These are phyloP conservation scores for Peromyscus melanophrys DNA, from an alignment of 2,797 vertebrate species.

Conservation along the genomic window DNA sequence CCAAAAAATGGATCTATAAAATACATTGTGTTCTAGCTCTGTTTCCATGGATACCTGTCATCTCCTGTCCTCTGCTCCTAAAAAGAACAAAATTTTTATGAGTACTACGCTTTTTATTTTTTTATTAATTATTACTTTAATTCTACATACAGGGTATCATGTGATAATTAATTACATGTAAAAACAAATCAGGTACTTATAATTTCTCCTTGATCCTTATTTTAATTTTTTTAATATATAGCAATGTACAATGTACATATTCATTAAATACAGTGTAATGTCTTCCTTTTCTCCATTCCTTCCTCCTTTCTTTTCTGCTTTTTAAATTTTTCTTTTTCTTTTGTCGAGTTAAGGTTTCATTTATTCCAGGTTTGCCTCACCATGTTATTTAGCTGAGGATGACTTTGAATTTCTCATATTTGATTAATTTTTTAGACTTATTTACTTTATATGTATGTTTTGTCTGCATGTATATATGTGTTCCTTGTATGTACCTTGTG, in stretches of 20 bases:
- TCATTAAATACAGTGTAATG: not conserved
- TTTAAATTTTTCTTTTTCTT: not conserved
- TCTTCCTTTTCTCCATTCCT: not conserved
- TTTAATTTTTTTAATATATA: not conserved
- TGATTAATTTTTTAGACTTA: not conserved
- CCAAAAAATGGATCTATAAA: not conserved
- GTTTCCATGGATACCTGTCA: slow-evolving; percentile 12
- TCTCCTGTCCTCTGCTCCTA: not conserved
- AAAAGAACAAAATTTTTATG: slow-evolving; percentile 6
- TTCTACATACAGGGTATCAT: not conserved
- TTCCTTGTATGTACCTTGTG: not conserved
- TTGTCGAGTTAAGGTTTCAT: not conserved
- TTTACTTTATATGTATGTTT: not conserved
- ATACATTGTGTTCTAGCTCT: not conserved
- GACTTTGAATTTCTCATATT: not conserved
- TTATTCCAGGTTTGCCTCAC: not conserved
- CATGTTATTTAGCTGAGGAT: not conserved
- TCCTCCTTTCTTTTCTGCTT: not conserved
- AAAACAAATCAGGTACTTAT: not conserved
- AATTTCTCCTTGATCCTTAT: not conserved
- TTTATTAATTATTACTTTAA: not conserved
- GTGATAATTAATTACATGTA: not conserved
- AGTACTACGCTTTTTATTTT: not conserved
- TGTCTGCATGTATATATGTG: not conserved
- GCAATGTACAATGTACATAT: too few species aligned